Evolutionary conservation across 2,888 invertebrate species (phyloP).

Genomic region (Noctua janthina): DNA sequence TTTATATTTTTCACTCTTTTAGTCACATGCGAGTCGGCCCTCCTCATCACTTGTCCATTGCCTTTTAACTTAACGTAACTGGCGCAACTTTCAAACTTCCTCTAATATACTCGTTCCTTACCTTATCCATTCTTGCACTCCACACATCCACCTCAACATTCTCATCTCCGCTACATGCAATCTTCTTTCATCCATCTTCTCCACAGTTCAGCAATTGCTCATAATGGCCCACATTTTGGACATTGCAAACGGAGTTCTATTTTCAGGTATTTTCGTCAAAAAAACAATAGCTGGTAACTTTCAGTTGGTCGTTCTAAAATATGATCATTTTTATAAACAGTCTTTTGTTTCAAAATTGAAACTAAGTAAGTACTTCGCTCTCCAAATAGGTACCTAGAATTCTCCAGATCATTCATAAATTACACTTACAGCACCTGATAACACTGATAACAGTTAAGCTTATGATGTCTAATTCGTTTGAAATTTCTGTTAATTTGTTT

Average conservation of each 20-base stretch:
- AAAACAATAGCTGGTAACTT: neutral
- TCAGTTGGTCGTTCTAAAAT: neutral
- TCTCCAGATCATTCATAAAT: conserved; percentile 39
- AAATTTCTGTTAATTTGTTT: conserved; percentile 40
- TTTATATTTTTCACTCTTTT: too few species aligned
- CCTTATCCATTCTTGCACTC: too few species aligned
- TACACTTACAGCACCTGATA: conserved; percentile 21
- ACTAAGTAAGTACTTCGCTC: neutral
- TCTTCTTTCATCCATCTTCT: too few species aligned
- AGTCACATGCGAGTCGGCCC: too few species aligned
- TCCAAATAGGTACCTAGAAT: conserved; percentile 17
- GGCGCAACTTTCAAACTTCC: too few species aligned
- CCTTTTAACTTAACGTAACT: too few species aligned
- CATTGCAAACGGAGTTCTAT: neutral
- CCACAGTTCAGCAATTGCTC: neutral
- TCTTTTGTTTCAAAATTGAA: neutral
- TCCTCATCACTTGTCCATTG: too few species aligned
- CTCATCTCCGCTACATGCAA: too few species aligned
- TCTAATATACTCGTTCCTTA: too few species aligned
- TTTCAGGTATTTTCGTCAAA: neutral
- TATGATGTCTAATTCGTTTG: conserved; percentile 22
- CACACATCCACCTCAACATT: too few species aligned
- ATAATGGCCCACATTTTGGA: neutral
- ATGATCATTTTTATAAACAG: neutral
- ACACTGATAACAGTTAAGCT: conserved; percentile 13